Base-by-base conservation (phyloP, 2,113 vertebrate genomes). In the Bubo bubo region DNA sequence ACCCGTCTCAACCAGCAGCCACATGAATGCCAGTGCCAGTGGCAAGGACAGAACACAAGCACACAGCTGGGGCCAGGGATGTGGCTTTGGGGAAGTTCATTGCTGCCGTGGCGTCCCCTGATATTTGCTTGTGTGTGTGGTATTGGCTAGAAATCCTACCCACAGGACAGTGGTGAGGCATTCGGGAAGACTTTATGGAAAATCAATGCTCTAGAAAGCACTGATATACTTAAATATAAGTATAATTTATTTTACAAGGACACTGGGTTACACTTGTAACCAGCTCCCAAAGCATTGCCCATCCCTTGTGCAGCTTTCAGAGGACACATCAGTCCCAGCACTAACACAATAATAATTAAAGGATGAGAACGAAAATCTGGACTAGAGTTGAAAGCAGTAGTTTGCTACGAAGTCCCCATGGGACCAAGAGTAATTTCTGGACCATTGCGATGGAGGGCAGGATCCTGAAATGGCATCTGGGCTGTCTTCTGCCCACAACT, bases 71-170 rank as follows among this genome's bases (percentile, higher is more conserved):
- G 52, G 49, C 79, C 23, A 34, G 35, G 52, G 41, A 66, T 4
- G 0, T 11, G 82, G 53, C 60, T 88, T 32, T 63, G 63, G 34
- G 32, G 53, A 14, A 53, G n/a, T 27, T 80, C 14, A 0, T 3
- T 28, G 56, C 22, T 89, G 77, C 32, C 4, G 5, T 2, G 1
- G 8, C 9, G 45, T 71, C 45, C 59, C 32, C 75, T 63, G 76
- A 3, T 47, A 8, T 7, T 67, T 24, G 3, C 27, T 32, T 32
- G 27, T 3, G 8, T 15, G 8, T 21, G 30, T 49, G 41, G 12
- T 27, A 13, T 4, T n/a, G 52, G 32, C 32, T 28, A 1, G 72
- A 79, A 90, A 85, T 75, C 19, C 63, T 28, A 14, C 27, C 18
- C 13, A 5, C 1, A 4, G 52, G 26, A 23, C 32, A 22, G 10